phyloP scores from a whole-genome alignment of 2,888 invertebrate species.

The Germaria angustata region DNA sequence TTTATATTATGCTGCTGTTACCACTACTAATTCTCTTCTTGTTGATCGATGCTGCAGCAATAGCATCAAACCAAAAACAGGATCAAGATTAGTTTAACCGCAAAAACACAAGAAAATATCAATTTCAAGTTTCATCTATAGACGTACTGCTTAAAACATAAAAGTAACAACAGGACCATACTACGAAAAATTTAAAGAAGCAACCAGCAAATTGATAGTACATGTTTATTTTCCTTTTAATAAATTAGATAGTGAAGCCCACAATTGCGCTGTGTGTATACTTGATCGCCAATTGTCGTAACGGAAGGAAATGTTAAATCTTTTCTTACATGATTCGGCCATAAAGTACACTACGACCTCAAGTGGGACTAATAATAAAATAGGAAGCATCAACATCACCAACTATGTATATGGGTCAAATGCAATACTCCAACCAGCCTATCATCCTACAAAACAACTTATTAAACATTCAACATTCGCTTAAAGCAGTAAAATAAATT shows the following conservation, averaged over 20 bases:
- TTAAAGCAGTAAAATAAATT: slow-evolving; percentile 18
- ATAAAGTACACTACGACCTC: slow-evolving; percentile 19
- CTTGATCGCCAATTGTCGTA: neutral
- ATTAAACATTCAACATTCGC: neutral
- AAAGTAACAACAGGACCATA: neutral
- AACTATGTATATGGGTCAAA: slow-evolving; percentile 34
- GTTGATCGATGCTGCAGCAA: slow-evolving; percentile 12
- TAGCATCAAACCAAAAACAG: slow-evolving; percentile 48
- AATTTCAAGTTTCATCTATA: slow-evolving; percentile 62
- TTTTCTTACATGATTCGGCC: slow-evolving; percentile 28
- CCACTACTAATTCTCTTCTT: slow-evolving; percentile 21
- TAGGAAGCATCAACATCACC: neutral
- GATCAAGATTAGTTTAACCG: slow-evolving; percentile 63
- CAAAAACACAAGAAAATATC: slow-evolving; percentile 57
- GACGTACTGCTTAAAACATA: slow-evolving; percentile 28
- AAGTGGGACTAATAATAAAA: neutral
- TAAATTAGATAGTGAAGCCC: neutral
- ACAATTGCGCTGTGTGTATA: neutral
- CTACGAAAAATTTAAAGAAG: neutral
- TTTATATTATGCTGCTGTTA: slow-evolving; percentile 25
- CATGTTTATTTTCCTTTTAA: neutral
- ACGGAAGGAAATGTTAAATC: neutral
- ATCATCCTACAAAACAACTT: neutral
- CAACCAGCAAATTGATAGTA: slow-evolving; percentile 8
- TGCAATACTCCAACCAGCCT: slow-evolving; percentile 2